phyloP scores from a whole-genome alignment of 2,888 invertebrate species.

The Rhagium mordax region DNA sequence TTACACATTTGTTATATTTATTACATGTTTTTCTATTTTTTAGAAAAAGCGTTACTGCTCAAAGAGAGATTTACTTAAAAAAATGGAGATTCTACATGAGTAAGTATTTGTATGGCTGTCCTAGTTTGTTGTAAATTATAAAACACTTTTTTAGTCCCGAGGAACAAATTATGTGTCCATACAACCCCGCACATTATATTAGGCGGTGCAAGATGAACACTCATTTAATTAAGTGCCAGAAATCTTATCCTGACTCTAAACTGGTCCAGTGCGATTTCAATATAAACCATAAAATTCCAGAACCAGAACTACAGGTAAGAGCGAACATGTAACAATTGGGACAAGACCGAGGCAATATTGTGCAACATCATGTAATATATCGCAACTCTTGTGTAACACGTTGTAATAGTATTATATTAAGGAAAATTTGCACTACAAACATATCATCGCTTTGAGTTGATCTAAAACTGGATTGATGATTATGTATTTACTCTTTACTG shows the following conservation, averaged over 20 bases:
- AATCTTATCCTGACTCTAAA: conserved; percentile 69
- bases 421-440: no score
- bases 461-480: no score
- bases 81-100: background rate
- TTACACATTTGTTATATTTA: no score
- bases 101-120: background rate
- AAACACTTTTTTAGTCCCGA: conserved; percentile 47
- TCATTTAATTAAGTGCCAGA: conserved; percentile 75
- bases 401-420: no score
- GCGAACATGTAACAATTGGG: background rate
- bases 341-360: no score
- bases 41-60: background rate
- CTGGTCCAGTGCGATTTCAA: conserved; percentile 74
- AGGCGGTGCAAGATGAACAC: conserved; percentile 72
- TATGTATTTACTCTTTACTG: no score
- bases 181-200: conserved; percentile 73
- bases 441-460: no score
- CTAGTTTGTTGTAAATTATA: background rate
- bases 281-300: conserved; percentile 72
- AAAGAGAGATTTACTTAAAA: background rate
- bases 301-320: conserved; percentile 71
- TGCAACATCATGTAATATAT: no score
- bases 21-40: background rate
- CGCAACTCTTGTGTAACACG: no score
- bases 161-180: conserved; percentile 73